Evolutionary conservation across 2,888 invertebrate genomes (phyloP).

Genomic region (Noctua janthe): DNA sequence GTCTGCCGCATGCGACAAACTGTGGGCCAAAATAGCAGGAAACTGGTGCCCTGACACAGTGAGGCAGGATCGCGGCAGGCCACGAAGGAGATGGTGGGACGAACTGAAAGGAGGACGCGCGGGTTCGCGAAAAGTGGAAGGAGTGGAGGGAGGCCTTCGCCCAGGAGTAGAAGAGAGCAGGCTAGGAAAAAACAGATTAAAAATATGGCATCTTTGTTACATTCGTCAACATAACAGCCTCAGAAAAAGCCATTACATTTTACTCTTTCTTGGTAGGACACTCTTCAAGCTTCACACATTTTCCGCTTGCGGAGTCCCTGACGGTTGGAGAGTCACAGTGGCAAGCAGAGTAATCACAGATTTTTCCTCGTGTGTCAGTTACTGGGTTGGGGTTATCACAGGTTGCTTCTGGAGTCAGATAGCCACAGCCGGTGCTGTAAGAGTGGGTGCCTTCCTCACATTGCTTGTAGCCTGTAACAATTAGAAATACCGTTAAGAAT

Average conservation of each 20-base stretch:
- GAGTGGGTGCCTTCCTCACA: constrained; percentile 75
- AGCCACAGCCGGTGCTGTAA: constrained; percentile 73
- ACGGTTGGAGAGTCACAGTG: constrained; percentile 79
- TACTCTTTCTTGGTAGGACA: constrained; percentile 72
- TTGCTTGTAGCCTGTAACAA: constrained; percentile 62
- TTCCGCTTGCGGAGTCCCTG: constrained; percentile 69
- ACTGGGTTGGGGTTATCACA: constrained; percentile 77
- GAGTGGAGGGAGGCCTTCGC: too few species aligned
- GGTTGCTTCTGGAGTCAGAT: constrained; percentile 73
- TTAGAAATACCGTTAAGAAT: not conserved
- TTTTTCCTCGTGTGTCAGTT: rapidly evolving
- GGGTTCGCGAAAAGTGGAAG: too few species aligned
- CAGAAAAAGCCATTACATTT: not conserved
- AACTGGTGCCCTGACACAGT: too few species aligned
- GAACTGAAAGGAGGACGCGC: too few species aligned
- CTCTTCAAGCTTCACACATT: constrained; percentile 74
- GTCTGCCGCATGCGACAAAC: too few species aligned
- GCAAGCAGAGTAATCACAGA: constrained; percentile 70
- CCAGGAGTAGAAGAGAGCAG: too few species aligned
- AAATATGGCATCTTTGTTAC: not conserved
- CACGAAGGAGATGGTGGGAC: too few species aligned
- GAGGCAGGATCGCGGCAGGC: too few species aligned
- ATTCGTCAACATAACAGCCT: not conserved
- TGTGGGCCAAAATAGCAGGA: too few species aligned
- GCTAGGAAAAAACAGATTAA: not conserved